Evolutionary conservation across 2,888 invertebrate species (phyloP).

Genomic region (Tiliacea aurago): DNA sequence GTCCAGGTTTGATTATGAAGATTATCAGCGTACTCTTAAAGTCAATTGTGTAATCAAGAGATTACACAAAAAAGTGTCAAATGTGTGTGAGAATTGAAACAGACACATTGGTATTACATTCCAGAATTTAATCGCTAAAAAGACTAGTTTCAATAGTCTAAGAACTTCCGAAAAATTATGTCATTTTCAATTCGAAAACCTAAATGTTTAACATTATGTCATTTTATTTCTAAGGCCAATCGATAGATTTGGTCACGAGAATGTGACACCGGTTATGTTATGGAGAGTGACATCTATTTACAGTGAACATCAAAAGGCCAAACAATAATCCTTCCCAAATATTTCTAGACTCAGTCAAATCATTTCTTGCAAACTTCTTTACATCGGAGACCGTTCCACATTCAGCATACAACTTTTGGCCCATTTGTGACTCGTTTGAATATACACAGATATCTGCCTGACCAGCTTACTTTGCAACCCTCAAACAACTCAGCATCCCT

Average conservation of each 20-base stretch:
- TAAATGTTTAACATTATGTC: background rate
- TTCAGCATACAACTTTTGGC: slow-evolving; percentile 84
- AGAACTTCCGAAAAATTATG: background rate
- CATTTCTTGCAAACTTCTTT: slow-evolving; percentile 63
- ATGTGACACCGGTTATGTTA: background rate
- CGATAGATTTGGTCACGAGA: too few species aligned
- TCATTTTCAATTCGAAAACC: background rate
- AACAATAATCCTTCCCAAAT: slow-evolving; percentile 4
- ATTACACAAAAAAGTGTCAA: too few species aligned
- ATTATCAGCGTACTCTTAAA: background rate
- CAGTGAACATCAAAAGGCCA: slow-evolving; percentile 7
- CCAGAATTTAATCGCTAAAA: background rate
- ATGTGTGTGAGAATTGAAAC: background rate
- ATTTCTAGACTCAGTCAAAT: slow-evolving; percentile 27
- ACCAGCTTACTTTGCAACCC: slow-evolving; percentile 61
- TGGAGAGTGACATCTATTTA: too few species aligned
- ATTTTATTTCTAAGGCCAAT: background rate
- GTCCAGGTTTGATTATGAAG: background rate
- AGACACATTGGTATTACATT: background rate
- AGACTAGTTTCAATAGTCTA: background rate
- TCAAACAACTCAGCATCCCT: slow-evolving; percentile 8
- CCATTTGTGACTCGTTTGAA: slow-evolving; percentile 83
- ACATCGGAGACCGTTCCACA: slow-evolving; percentile 71
- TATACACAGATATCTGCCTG: slow-evolving; percentile 77
- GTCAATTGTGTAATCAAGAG: background rate